These are phyloP conservation scores for Heteromurus nitidus DNA, from an alignment of 2,888 invertebrate genomes.

Conservation along the genomic window DNA sequence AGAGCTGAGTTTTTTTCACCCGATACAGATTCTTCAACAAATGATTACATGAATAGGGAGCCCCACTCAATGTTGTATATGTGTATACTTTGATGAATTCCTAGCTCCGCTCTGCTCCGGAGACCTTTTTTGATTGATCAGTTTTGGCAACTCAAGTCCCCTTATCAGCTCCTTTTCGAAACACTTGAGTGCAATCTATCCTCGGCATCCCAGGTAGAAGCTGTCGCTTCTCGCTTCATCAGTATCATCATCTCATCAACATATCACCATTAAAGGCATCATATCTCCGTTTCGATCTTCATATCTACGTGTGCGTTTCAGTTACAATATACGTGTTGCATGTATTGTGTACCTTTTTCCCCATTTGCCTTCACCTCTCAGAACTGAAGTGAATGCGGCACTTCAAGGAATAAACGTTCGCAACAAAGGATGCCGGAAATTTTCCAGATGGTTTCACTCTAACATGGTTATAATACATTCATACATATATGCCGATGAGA, in stretches of 20 bases:
- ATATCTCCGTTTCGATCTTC: background rate
- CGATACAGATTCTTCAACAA: conserved; percentile 1
- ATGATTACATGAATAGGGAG: background rate
- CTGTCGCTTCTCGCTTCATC: conserved; percentile 43
- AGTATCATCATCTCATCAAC: conserved; percentile 31
- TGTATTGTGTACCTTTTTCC: background rate
- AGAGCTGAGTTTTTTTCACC: conserved; percentile 3
- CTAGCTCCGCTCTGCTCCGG: background rate
- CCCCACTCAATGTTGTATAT: background rate
- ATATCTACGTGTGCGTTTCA: conserved; percentile 2
- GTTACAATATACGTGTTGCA: background rate
- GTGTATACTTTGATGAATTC: background rate
- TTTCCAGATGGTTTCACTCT: conserved; percentile 41
- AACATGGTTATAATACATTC: background rate
- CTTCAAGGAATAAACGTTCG: background rate
- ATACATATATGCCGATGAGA: background rate
- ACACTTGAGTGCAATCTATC: conserved; percentile 45
- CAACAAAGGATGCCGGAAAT: conserved; percentile 28
- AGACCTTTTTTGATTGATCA: conserved; percentile 48
- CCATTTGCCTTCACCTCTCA: conserved; percentile 10
- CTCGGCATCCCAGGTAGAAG: conserved; percentile 49
- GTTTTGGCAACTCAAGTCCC: conserved; percentile 51
- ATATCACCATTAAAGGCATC: conserved; percentile 7
- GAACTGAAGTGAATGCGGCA: conserved; percentile 11
- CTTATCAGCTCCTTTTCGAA: conserved; percentile 34